Evolutionary conservation across 2,888 invertebrate species (phyloP).

Genomic region (Sabatieria punctata): DNA sequence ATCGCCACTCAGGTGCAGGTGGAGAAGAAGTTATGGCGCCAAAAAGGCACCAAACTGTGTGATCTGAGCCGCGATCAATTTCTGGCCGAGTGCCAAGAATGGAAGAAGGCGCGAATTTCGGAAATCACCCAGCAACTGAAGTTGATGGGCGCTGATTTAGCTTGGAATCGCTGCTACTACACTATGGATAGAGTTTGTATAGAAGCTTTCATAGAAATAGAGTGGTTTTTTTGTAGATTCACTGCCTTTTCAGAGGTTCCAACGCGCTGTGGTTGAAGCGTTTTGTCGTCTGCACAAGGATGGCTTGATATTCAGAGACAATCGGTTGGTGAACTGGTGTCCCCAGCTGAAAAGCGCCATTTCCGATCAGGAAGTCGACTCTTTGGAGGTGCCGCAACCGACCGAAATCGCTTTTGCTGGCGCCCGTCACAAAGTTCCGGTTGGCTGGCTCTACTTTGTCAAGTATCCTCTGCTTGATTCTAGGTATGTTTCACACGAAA

Average conservation of each 20-base stretch:
- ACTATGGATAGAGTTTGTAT: conserved; percentile 55
- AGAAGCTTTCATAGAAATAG: conserved; percentile 7
- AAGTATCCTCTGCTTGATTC: conserved; percentile 33
- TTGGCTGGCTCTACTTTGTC: conserved; percentile 54
- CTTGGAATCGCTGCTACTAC: conserved; percentile 70
- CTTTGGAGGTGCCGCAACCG: conserved; percentile 46
- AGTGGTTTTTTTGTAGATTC: neutral
- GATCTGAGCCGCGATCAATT: conserved; percentile 60
- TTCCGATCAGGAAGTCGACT: conserved; percentile 74
- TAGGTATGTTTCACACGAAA: too few species aligned
- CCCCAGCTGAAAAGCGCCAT: conserved; percentile 66
- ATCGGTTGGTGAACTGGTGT: conserved; percentile 82
- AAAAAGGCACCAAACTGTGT: conserved; percentile 47
- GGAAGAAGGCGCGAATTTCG: conserved; percentile 50
- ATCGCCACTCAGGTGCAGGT: conserved; percentile 63
- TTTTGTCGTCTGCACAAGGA: conserved; percentile 61
- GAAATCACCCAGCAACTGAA: conserved; percentile 44
- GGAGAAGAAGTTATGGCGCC: conserved; percentile 57
- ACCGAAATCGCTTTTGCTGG: conserved; percentile 54
- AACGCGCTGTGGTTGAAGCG: conserved; percentile 60
- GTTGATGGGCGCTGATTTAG: conserved; percentile 59
- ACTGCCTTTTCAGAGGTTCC: conserved; percentile 41
- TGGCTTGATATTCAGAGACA: conserved; percentile 41
- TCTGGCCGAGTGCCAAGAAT: conserved; percentile 56
- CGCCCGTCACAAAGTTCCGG: conserved; percentile 50